A percentile compares a stretch with the other conserved stretches of the same genome.
Conservation (phyloP, 2,888 invertebrate genomes). For the Neria commutata region DNA sequence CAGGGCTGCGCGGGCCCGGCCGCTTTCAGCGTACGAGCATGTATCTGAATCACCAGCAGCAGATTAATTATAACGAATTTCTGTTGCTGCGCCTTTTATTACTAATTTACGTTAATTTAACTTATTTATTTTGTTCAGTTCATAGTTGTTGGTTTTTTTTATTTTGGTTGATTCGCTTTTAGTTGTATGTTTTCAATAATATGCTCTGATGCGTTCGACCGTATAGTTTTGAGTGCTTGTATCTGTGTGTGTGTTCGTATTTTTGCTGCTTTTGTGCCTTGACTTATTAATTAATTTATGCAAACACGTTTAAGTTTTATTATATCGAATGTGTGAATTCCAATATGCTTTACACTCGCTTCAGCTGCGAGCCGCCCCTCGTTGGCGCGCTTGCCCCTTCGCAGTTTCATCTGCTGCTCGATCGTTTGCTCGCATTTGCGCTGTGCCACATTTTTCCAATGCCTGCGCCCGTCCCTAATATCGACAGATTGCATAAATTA, state of each 20-base stretch:
- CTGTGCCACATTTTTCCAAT: no score
- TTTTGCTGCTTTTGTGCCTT: slow-evolving; percentile 27
- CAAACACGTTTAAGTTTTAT: slow-evolving; percentile 59
- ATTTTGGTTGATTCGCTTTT: no score
- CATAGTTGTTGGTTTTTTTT: no score
- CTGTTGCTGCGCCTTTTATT: neutral
- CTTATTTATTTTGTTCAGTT: slow-evolving; percentile 1
- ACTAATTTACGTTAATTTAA: slow-evolving; percentile 12
- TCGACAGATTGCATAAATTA: no score
- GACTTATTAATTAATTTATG: slow-evolving; percentile 60
- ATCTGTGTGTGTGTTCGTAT: slow-evolving; percentile 8
- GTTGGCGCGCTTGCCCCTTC: neutral
- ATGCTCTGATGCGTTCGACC: no score
- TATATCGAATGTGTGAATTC: slow-evolving; percentile 47
- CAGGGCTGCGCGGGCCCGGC: neutral
- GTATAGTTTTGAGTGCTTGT: neutral
- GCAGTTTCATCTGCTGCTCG: no score
- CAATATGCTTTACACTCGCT: slow-evolving; percentile 42
- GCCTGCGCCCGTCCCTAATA: no score
- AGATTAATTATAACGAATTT: neutral
- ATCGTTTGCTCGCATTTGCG: no score
- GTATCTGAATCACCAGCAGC: slow-evolving; percentile 16
- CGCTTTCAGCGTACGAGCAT: slow-evolving; percentile 11
- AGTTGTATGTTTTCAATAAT: no score
- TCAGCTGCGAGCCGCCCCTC: no score